Conservation (phyloP, 2,888 invertebrate species). For the Drosophila anomalata region DNA sequence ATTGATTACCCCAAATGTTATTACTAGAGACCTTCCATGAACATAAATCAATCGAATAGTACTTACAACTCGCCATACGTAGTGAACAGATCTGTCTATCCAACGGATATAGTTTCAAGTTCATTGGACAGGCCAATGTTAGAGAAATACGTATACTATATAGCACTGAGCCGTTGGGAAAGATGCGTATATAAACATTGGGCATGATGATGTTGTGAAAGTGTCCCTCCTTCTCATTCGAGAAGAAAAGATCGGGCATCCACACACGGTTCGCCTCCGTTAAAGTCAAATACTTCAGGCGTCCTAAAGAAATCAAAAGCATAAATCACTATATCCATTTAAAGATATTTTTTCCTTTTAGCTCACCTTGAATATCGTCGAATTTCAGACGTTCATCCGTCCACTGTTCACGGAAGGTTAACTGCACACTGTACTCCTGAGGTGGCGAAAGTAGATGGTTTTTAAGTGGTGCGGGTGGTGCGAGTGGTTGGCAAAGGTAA, state of each 20-base stretch:
- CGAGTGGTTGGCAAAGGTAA: constrained; percentile 24
- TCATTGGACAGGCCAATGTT: constrained; percentile 98
- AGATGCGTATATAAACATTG: constrained; percentile 98
- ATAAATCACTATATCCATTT: neutral
- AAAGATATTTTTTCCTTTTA: neutral
- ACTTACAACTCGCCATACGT: constrained; percentile 98
- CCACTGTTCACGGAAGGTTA: constrained; percentile 99
- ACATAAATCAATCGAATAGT: neutral
- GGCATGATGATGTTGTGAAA: constrained; percentile 99
- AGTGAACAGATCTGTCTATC: constrained; percentile 98
- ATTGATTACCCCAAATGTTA: too few species aligned
- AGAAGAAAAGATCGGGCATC: constrained; percentile 99
- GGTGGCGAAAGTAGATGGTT: constrained; percentile 13
- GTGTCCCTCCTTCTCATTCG: constrained; percentile 98
- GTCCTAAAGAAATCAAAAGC: constrained; percentile 85
- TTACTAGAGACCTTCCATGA: too few species aligned
- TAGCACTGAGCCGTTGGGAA: constrained; percentile 96
- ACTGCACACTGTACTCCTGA: constrained; percentile 98
- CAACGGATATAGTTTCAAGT: constrained; percentile 97
- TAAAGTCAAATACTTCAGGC: constrained; percentile 94
- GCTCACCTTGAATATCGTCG: constrained; percentile 92
- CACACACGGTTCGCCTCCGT: constrained; percentile 98
- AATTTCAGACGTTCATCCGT: constrained; percentile 95
- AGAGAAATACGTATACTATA: constrained; percentile 99
- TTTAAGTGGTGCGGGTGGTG: constrained; percentile 17